These are phyloP conservation scores for Menidia menidia DNA, from an alignment of 2,797 vertebrate species.

Conservation along the genomic window DNA sequence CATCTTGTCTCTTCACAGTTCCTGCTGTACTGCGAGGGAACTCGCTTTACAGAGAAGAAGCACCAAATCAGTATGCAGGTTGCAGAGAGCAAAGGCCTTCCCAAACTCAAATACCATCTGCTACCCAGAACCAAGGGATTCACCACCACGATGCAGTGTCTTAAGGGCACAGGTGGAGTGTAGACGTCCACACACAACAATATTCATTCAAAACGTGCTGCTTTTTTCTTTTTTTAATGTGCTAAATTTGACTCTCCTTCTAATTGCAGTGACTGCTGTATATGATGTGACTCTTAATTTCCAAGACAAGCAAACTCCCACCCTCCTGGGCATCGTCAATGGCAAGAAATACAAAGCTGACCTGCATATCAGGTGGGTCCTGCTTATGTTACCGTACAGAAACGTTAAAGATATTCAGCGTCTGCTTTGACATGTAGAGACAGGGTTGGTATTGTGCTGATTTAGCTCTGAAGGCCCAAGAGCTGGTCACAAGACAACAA, in stretches of 20 bases:
- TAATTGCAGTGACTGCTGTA: conserved; percentile 88
- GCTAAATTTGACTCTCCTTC: not conserved
- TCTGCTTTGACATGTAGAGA: not conserved
- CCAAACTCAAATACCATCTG: conserved; percentile 95
- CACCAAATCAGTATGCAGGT: conserved; percentile 99
- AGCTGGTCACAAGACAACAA: not conserved
- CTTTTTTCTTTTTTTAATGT: not conserved
- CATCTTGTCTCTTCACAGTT: conserved; percentile 81
- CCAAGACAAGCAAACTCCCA: conserved; percentile 94
- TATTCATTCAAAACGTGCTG: not conserved
- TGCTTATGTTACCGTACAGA: not conserved
- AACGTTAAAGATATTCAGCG: conserved; percentile 2
- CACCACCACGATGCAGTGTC: conserved; percentile 96
- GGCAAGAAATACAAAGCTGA: conserved; percentile 97
- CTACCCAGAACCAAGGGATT: conserved; percentile 97
- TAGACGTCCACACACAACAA: not conserved
- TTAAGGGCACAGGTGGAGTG: conserved; percentile 92
- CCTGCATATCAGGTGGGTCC: conserved; percentile 91
- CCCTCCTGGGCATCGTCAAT: conserved; percentile 93
- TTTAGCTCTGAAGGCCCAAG: conserved; percentile 10
- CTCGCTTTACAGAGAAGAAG: conserved; percentile 96
- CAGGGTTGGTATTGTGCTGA: no score
- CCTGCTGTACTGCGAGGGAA: conserved; percentile 97
- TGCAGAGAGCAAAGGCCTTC: conserved; percentile 94
- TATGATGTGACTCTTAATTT: conserved; percentile 99